Evolutionary conservation across 2,888 invertebrate genomes (phyloP).

Genomic region (Linyphia triangularis): DNA sequence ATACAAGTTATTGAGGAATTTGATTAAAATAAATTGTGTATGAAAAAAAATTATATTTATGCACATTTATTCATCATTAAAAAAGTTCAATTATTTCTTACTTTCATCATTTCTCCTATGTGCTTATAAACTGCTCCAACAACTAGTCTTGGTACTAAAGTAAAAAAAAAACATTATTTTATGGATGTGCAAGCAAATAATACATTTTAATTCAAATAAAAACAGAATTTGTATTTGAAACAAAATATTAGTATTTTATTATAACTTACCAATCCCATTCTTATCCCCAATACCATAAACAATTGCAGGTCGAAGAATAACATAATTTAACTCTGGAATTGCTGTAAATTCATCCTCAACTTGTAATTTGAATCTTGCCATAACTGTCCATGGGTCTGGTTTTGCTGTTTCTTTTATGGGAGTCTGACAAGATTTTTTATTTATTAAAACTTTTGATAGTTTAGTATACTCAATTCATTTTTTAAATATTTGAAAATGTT

Average conservation of each 20-base stretch:
- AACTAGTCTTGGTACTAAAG: slow-evolving; percentile 88
- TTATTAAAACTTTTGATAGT: no score
- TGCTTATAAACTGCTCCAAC: slow-evolving; percentile 93
- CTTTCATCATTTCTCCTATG: slow-evolving; percentile 92
- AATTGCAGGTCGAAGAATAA: slow-evolving; percentile 89
- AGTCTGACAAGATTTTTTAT: slow-evolving; percentile 80
- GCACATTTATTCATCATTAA: no score
- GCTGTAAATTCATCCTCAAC: slow-evolving; percentile 88
- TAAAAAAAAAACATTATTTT: slow-evolving; percentile 76
- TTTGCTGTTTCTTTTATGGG: slow-evolving; percentile 88
- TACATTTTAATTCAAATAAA: not conserved
- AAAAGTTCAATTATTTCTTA: slow-evolving; percentile 73
- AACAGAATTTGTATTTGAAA: not conserved
- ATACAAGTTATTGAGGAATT: no score
- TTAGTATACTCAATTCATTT: no score
- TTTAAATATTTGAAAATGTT: no score
- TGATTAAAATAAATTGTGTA: no score
- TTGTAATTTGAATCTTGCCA: slow-evolving; percentile 90
- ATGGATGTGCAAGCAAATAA: not conserved
- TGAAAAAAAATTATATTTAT: no score
- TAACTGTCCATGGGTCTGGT: slow-evolving; percentile 90
- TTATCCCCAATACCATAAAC: slow-evolving; percentile 93
- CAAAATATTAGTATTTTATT: not conserved
- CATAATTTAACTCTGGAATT: slow-evolving; percentile 86
- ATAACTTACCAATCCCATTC: slow-evolving; percentile 87